Evolutionary conservation across 2,797 vertebrate species (phyloP), one percentile per base, ranked within the genome.

Genomic region (Leucoraja ocellata): DNA sequence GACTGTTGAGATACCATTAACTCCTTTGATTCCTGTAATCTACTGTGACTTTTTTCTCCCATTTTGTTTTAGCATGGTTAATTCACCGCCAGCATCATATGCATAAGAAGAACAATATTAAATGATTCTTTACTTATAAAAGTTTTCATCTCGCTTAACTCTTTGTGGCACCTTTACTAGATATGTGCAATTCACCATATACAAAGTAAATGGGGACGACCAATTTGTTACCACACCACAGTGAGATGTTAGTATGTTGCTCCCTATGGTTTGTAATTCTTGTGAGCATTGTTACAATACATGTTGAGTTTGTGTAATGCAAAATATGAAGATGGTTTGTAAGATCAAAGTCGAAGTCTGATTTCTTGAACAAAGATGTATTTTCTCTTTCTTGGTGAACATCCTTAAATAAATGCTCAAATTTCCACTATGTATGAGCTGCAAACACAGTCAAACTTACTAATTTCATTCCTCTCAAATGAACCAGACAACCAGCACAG

Each of bases 381-480:
- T 58, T 88, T 36, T n/a, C n/a, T 68, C n/a, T 32, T 88, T 88
- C 25, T 46, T 73, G 39, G 46, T 92, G 25, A 58, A 76, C 90
- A 76, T 5, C 46, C 54, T 91, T 91, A 91, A 88, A 65, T 32
- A 65, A n/a, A 71, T 73, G 90, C 13, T 91, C 90, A 74, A 88
- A 36, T 91, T 91, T 71, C 46, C 71, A 91, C 90, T 91, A 36
- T 91, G 39, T 91, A 91, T 54, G 21, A 76, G 39, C 71, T 92
- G 90, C 71, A 58, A 91, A 74, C 39, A 76, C 90, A 76, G 73
- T 23, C 90, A 58, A 92, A 76, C 73, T 92, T 74, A 92, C 90
- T 92, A 76, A 92, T 92, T 92, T 92, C 90, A n/a, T 92, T 92
- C 90, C 90, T 92, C 90, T 92, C 90, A 92, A 92, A 92, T 92